Evolutionary conservation across 1,140 invertebrate species (phyloP), one percentile per base, ranked within the genome.

Genomic region (Dendrolimus punctatus): DNA sequence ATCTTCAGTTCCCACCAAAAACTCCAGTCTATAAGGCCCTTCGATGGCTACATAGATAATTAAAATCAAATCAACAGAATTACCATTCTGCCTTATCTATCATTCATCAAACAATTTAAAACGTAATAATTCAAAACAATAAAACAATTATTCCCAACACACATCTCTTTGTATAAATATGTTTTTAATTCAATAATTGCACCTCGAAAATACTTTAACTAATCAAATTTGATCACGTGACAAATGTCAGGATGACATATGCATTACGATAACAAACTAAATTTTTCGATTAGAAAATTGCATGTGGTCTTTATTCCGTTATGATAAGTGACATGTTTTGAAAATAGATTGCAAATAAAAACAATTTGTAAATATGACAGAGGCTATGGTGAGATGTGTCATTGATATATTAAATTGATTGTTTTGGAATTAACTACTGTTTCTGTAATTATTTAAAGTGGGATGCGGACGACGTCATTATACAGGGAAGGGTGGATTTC

Each of bases 131-230:
- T 49, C 49, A 60, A 40, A 62, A 55, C 46, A 57, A 55, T 60
- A 41, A 55, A 42, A 59, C 52, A 55, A 59, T 57, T 58, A 62
- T 53, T 59, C 59, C 53, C 66, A 66, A 8, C 23, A 43, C 44
- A 71, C 62, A 68, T 37, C 62, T 78, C 59, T 76, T 80, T 70
- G 49, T 50, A 68, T 59, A 72, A 84, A 84, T 80, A 71, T 67
- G 69, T 76, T 84, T 81, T 84, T 82, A 77, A 82, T 82, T 73
- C 63, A 70, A 76, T 84, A 82, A 84, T 84, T 80, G 69, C 71
- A 64, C 43, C 55, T 64, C 58, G 39, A 41, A 65, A 49, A 39
- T 41, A 46, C 58, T 53, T 37, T 45, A 43, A 44, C 50, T 9
- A 51, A 75, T 75, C 76, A 69, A 68, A 64, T 64, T 64, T 67